These are phyloP conservation scores for Delichon dasypus DNA, from an alignment of 2,797 vertebrate genomes.

Conservation along the genomic window DNA sequence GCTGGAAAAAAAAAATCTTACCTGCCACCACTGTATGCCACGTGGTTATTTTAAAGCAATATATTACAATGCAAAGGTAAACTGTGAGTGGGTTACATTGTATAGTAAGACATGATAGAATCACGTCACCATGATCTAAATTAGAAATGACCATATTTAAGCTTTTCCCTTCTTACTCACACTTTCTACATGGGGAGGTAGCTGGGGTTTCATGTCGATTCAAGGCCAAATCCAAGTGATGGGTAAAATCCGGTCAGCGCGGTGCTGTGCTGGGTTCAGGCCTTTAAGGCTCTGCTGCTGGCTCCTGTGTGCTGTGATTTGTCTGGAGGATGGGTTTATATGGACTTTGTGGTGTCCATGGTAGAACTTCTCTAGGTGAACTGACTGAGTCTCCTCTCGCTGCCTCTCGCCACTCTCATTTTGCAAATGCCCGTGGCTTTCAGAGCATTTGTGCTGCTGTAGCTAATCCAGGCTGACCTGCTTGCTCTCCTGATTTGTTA, in stretches of 20 bases:
- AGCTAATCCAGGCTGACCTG: not conserved
- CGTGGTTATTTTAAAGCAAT: not conserved
- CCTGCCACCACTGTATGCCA: not conserved
- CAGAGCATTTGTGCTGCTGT: not conserved
- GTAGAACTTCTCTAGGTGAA: not conserved
- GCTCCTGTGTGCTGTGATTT: not conserved
- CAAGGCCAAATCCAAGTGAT: not conserved
- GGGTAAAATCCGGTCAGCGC: not conserved
- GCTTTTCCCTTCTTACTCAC: not conserved
- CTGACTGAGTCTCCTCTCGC: not conserved
- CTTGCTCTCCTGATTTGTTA: not conserved
- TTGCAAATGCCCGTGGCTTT: not conserved
- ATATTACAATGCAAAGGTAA: not conserved
- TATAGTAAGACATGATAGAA: not conserved
- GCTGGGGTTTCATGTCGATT: constrained; percentile 18
- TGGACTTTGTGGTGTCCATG: not conserved
- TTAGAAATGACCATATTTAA: constrained; percentile 16
- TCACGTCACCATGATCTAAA: not conserved
- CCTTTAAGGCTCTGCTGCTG: not conserved
- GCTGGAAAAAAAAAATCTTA: not conserved
- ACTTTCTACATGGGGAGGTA: not conserved
- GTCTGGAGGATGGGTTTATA: not conserved
- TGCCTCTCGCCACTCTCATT: not conserved
- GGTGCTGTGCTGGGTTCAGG: not conserved
- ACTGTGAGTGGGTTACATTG: not conserved